Evolutionary conservation across 2,113 vertebrate species (phyloP), one percentile per base, ranked within the genome.

Genomic region (Burhinus oedicnemus): DNA sequence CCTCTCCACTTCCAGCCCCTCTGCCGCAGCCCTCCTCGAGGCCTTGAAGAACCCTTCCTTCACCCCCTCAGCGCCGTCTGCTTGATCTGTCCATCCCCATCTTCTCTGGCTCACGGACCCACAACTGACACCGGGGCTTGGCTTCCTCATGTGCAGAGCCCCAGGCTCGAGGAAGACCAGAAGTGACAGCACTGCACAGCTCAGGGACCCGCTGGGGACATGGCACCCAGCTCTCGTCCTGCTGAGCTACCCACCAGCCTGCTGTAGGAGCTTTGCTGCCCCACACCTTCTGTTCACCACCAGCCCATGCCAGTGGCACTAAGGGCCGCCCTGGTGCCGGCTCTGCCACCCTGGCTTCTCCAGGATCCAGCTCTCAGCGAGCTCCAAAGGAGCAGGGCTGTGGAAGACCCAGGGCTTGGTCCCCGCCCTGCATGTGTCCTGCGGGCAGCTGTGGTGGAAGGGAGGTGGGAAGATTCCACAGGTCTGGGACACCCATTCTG

Each of bases 41-140:
- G 44, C 55, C 69, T 61, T 55, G 22, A 74, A 40, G 8, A 88
- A 26, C 29, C 49, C 60, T 44, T 69, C 34, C 10, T 60, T 80
- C 40, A 54, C 12, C 3, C 19, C 79, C 27, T 21, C 0, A 1
- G 36, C 60, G 69, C 60, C 26, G 29, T 8, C 22, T 0, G 0
- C 61, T 62, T 52, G 16, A 84, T 23, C 64, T 4, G 2, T 38
- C 72, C 60, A 79, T 52, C 18, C 32, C 30, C 40, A 65, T 29
- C 64, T 74, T 29, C n/a, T 60, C 42, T 7, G 20, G 71, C 25
- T 84, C 55, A 89, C 38, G 8, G 14, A 30, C 18, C 78, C 54
- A 49, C 4, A 2, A 36, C 2, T 26, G 5, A 49, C 0, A 0
- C 2, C 1, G 32, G 61, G 12, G 26, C 15, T 47, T 74, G 70